Evolutionary conservation across 2,797 vertebrate genomes (phyloP), one percentile per base, ranked within the genome.

Genomic region (Microcaecilia unicolor): DNA sequence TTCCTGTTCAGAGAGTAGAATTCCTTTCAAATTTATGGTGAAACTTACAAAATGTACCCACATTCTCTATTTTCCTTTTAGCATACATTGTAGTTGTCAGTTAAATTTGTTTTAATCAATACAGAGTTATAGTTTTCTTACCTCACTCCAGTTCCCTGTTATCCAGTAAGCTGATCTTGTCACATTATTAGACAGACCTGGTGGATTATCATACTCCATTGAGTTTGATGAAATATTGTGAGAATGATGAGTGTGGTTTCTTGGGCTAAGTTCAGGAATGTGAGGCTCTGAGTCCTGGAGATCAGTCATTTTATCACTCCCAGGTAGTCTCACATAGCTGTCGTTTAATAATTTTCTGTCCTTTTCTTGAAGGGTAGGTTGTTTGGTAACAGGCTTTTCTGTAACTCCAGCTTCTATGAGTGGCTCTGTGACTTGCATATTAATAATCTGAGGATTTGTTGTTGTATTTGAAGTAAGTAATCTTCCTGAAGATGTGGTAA

Each of bases 81-180:
- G n/a, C n/a, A n/a, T n/a, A n/a, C n/a, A n/a, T n/a, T n/a, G n/a
- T n/a, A 26, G 9, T 36, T 43, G n/a, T 13, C 18, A 26, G 22
- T 23, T 3, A 35, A 12, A 7, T 35, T 13, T 8, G 35, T 27
- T n/a, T 35, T 11, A 3, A 22, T 2, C 28, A 22, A 7, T 33
- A 15, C 26, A 0, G 0, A 41, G 3, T 18, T 42, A 30, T 28
- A 42, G 22, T 6, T 4, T 30, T 43, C 78, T 48, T 63, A 93
- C 92, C 77, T 91, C 84, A 37, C 88, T 93, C 92, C 92, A 97
- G 69, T 92, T 92, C 11, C 91, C 92, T 29, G 85, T 80, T 48
- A 85, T 52, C 95, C 95, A 98, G 58, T 67, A 74, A 2, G 67
- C 43, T 9, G 68, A 68, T 47, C 30, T 42, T 10, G 22, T 67